Evolutionary conservation across 2,113 vertebrate genomes (phyloP), one percentile per base, ranked within the genome.

Genomic region (Macquaria australasica): DNA sequence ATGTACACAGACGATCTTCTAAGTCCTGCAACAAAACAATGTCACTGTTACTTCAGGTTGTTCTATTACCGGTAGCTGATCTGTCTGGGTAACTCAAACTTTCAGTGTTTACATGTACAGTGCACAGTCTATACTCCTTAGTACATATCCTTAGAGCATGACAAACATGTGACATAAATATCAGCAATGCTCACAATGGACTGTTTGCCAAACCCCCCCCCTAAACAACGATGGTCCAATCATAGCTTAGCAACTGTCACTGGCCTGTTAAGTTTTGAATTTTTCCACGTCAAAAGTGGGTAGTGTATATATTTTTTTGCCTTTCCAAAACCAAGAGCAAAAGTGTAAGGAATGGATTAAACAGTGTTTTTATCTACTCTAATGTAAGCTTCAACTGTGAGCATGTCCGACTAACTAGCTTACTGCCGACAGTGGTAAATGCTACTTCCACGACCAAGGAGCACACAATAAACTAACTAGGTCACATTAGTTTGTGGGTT

Each of bases 1-100:
- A 94, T 0, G 84, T 59, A 10, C 94, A 93, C 50, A 93, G 96
- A 88, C 94, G 95, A 82, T 93, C 96, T 11, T 88, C 89, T 23
- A 70, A 10, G 73, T 87, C 91, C 89, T 93, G 88, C 62, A 94
- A 91, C 34, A 37, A 81, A 88, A 85, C 25, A 77, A 82, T 41
- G 16, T 20, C 48, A 34, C 20, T 53, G 39, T 90, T 64, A 81
- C 10, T 56, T 70, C 12, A 53, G 21, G 28, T 63, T 37, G 18
- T 41, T 58, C 34, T 60, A 6, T 31, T n/a, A 48, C 12, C 3
- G 45, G 45, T 48, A 37, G 43, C 48, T 21, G 23, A 39, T 63
- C 9, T 31, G 15, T 16, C 5, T 0, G 1, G n/a, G 14, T 18
- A 25, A 62, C 28, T 73, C 0, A 43, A 48, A n/a, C 12, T 62